These are phyloP conservation scores for Ophiodon elongatus DNA, from an alignment of 2,113 vertebrate species.

Conservation along the genomic window DNA sequence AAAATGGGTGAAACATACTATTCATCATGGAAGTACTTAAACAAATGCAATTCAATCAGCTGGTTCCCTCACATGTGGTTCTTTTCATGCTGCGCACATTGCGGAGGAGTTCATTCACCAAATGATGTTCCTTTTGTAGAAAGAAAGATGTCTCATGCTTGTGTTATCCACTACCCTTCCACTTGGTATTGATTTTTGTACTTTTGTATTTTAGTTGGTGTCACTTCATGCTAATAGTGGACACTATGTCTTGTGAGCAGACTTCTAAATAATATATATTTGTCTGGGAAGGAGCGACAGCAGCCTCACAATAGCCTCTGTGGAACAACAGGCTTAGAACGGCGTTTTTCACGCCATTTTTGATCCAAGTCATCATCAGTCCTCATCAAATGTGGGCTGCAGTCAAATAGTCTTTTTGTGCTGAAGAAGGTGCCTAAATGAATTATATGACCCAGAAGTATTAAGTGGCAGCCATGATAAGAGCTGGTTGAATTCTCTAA, in stretches of 20 bases:
- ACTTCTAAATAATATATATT: constrained; percentile 3
- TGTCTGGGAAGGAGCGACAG: constrained; percentile 13
- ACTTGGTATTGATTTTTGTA: background rate
- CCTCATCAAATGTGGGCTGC: constrained; percentile 39
- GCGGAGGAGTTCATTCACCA: background rate
- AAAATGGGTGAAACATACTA: background rate
- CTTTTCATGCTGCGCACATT: background rate
- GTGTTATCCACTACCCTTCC: background rate
- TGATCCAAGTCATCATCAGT: constrained; percentile 51
- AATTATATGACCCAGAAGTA: too few relatives aligned
- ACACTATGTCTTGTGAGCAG: background rate
- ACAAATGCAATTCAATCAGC: constrained; percentile 15
- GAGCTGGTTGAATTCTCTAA: too few relatives aligned
- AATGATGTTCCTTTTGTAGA: background rate
- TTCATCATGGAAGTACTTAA: constrained; percentile 7
- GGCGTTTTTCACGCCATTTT: constrained; percentile 35
- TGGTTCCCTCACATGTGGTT: background rate
- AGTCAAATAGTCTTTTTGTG: too few relatives aligned
- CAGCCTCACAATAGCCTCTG: too few relatives aligned
- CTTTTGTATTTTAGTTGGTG: background rate
- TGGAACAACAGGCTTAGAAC: constrained; percentile 35
- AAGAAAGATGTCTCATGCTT: background rate
- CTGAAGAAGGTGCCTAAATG: too few relatives aligned
- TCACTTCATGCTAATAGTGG: background rate
- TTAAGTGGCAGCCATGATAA: too few relatives aligned